phyloP scores from a whole-genome alignment of 2,797 vertebrate species.

The Cynopterus sphinx region DNA sequence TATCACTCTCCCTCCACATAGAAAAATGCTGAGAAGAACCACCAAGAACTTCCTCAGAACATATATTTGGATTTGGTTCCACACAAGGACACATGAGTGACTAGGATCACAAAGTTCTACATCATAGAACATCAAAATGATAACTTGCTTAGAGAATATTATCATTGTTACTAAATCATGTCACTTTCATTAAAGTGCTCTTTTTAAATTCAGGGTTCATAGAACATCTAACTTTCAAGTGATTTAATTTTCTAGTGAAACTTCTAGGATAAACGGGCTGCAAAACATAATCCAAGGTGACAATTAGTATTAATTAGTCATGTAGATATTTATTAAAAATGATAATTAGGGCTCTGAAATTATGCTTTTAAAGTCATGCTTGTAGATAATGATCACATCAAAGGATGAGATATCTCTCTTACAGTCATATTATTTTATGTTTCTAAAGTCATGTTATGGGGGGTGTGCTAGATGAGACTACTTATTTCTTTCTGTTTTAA shows the following conservation, averaged over 20 bases:
- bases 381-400: not conserved
- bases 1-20: accelerated
- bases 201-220: not conserved
- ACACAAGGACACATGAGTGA: not conserved
- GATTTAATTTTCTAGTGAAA: not conserved
- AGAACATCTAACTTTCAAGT: not conserved
- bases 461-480: not conserved
- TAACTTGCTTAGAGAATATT: not conserved
- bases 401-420: not conserved
- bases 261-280: not conserved
- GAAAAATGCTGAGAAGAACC: not conserved
- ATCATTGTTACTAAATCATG: not conserved
- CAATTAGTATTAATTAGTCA: not conserved
- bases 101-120: not conserved
- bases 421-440: not conserved
- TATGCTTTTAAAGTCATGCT: not conserved
- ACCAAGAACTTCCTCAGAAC: not conserved
- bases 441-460: not conserved
- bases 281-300: not conserved
- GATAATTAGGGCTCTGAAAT: conserved; percentile 1
- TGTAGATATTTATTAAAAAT: conserved; percentile 21
- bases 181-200: not conserved
- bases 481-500: not conserved
- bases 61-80: not conserved
- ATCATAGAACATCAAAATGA: not conserved